A percentile compares a stretch with the other conserved stretches of the same genome.
Conservation (phyloP, 2,888 invertebrate genomes). For the Scaptomyza reducta region DNA sequence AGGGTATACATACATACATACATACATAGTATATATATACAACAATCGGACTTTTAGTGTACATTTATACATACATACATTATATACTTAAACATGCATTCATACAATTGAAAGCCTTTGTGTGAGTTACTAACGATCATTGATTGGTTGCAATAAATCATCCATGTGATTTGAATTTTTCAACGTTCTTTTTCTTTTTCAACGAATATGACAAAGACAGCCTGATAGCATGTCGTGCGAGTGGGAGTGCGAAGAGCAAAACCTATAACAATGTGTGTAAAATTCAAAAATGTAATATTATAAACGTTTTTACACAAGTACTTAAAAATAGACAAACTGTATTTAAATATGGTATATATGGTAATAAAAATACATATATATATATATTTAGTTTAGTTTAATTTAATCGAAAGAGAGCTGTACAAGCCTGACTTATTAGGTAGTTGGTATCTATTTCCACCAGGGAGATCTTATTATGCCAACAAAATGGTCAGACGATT, state of each 20-base stretch:
- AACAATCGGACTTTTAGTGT: slow-evolving; percentile 38
- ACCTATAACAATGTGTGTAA: neutral
- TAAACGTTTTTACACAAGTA: too few relatives aligned
- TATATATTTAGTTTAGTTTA: neutral
- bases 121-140: slow-evolving; percentile 58
- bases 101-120: slow-evolving; percentile 45
- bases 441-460: too few relatives aligned
- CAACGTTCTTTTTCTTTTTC: slow-evolving; percentile 1
- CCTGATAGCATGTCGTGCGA: neutral
- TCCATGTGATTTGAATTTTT: slow-evolving; percentile 39
- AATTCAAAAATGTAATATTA: too few relatives aligned
- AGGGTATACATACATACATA: neutral
- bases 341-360: too few relatives aligned
- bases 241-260: slow-evolving; percentile 5
- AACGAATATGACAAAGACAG: slow-evolving; percentile 8
- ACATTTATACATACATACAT: slow-evolving; percentile 20
- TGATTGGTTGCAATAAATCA: slow-evolving; percentile 73
- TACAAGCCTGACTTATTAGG: neutral
- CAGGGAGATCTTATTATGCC: too few relatives aligned
- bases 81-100: slow-evolving; percentile 58
- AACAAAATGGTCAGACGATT: too few relatives aligned
- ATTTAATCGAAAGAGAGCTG: neutral
- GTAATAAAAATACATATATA: too few relatives aligned
- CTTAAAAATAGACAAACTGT: too few relatives aligned
- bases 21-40: neutral